Percentiles rank a stretch among this genome's conserved stretches.
Evolutionary conservation across 2,797 vertebrate genomes (phyloP).

Genomic region (Monodelphis domestica): DNA sequence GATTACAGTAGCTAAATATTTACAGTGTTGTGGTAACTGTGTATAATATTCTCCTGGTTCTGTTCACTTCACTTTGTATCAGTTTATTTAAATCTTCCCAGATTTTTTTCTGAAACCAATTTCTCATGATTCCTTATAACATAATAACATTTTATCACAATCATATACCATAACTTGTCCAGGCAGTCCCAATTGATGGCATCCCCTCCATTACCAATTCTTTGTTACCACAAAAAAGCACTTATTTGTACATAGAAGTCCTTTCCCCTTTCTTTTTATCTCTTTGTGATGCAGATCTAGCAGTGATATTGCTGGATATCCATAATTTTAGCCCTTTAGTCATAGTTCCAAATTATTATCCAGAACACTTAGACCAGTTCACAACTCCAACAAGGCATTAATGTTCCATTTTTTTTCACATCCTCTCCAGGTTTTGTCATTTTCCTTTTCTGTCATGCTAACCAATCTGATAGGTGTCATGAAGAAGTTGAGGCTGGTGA

Average conservation of each 20-base stretch:
- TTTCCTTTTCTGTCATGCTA: not conserved
- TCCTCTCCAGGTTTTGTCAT: not conserved
- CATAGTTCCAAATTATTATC: not conserved
- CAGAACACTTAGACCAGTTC: not conserved
- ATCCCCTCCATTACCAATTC: not conserved
- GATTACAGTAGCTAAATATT: not conserved
- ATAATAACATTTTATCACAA: not conserved
- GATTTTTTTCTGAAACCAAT: not conserved
- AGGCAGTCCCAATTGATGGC: not conserved
- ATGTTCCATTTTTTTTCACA: not conserved
- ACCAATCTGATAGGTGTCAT: not conserved
- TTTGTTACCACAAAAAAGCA: not conserved
- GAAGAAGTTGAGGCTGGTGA: too few relatives aligned
- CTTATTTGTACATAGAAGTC: not conserved
- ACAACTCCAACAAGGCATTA: not conserved
- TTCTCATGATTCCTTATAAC: not conserved
- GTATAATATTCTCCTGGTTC: not conserved
- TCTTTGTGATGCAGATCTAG: not conserved
- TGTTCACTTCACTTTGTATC: not conserved
- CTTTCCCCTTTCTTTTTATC: not conserved
- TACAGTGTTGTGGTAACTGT: not conserved
- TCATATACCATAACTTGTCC: not conserved
- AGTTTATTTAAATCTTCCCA: not conserved
- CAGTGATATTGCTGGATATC: not conserved
- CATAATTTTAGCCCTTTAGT: not conserved